A percentile compares a stretch with the other conserved stretches of the same genome.
Evolutionary conservation across 2,797 vertebrate species (phyloP).

Genomic region (Poliocrania exsul): DNA sequence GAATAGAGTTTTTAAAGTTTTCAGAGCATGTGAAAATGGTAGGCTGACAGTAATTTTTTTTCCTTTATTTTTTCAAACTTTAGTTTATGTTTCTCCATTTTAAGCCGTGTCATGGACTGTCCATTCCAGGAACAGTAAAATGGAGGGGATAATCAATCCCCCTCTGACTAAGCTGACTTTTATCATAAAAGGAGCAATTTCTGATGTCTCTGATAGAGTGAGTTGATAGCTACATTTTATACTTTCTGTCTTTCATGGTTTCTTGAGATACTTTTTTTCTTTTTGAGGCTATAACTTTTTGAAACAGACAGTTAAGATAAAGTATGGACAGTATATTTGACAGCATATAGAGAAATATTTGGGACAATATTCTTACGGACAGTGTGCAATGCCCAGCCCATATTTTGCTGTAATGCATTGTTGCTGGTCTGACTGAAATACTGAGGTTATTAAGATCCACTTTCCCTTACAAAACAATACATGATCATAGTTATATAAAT

Average conservation of each 20-base stretch:
- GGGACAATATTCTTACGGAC: neutral
- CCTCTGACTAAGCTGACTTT: neutral
- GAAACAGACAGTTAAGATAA: neutral
- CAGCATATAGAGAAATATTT: neutral
- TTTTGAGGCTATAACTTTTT: neutral
- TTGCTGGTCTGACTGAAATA: neutral
- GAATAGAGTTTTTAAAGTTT: conserved; percentile 40
- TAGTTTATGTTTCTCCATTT: conserved; percentile 2
- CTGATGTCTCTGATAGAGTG: neutral
- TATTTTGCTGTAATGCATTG: neutral
- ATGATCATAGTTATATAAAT: neutral
- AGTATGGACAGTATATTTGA: neutral
- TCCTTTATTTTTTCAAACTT: neutral
- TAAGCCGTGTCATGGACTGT: neutral
- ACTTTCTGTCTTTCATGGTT: neutral
- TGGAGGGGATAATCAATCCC: neutral
- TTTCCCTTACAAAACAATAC: neutral
- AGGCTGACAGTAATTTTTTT: neutral
- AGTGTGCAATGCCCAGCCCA: neutral
- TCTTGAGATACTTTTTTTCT: neutral
- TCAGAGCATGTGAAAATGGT: conserved; percentile 18
- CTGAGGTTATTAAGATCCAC: neutral
- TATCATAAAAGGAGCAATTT: conserved; percentile 13
- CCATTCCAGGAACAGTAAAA: conserved; percentile 2
- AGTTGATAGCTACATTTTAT: neutral